Conservation (phyloP, 2,888 invertebrate genomes). For the Heterodera filipjevi region DNA sequence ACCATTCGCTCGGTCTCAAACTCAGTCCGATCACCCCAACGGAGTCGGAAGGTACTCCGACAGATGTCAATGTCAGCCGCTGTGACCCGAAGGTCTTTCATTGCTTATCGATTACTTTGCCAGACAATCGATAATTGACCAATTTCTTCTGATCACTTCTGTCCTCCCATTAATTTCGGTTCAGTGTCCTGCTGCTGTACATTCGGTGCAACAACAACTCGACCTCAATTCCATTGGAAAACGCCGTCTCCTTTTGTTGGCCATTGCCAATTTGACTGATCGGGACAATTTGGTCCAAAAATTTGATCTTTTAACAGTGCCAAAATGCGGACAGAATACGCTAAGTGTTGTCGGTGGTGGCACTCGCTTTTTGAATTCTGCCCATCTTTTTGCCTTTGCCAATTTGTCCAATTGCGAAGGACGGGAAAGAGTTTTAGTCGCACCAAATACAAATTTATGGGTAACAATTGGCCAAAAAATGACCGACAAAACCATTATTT, state of each 20-base stretch:
- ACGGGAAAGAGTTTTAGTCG: background rate
- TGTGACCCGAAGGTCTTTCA: background rate
- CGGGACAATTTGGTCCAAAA: background rate
- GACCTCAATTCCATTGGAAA: background rate
- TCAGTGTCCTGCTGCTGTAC: background rate
- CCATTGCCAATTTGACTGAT: background rate
- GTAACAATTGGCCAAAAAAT: conserved; percentile 3
- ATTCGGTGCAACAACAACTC: background rate
- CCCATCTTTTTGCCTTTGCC: background rate
- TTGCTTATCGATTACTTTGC: background rate
- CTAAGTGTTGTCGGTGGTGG: background rate
- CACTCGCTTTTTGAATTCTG: background rate
- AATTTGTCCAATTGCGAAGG: background rate
- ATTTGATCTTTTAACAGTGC: background rate
- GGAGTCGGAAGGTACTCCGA: background rate
- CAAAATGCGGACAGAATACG: background rate
- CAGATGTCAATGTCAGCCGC: conserved; percentile 1
- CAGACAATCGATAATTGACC: background rate
- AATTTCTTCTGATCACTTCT: background rate
- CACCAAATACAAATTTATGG: background rate
- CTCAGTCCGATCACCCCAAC: background rate
- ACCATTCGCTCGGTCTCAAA: conserved; percentile 17
- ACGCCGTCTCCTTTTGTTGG: conserved; percentile 4
- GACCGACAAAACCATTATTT: background rate
- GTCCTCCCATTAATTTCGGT: too few species aligned